Conservation (phyloP, 1,140 invertebrate genomes). For the Bombyx mandarina region DNA sequence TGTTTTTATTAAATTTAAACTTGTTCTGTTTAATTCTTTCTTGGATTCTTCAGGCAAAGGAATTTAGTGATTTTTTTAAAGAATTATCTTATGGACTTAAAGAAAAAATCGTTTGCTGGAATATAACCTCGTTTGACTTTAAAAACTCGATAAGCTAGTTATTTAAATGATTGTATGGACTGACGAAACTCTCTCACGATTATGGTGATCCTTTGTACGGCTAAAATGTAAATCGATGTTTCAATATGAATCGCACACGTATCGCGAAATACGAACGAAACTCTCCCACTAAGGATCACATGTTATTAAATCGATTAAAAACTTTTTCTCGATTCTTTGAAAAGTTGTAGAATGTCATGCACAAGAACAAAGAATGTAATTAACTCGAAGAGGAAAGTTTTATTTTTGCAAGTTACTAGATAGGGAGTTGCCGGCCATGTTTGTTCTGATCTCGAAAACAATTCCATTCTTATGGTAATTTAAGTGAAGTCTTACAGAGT, state of each 20-base stretch:
- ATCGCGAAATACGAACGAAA: conserved; percentile 2
- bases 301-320: conserved; percentile 7
- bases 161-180: conserved; percentile 2
- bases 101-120: no score
- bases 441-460: conserved; percentile 23
- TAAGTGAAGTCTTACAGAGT: conserved; percentile 15
- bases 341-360: conserved; percentile 9
- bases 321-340: conserved; percentile 14
- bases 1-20: no score
- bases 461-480: conserved; percentile 50
- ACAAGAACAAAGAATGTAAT: conserved; percentile 24
- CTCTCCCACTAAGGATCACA: conserved; percentile 9
- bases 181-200: conserved; percentile 24
- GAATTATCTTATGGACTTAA: no score
- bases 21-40: no score
- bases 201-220: conserved; percentile 26
- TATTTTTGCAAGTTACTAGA: conserved; percentile 25
- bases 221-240: conserved; percentile 20
- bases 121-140: no score
- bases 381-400: conserved; percentile 30
- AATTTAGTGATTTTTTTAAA: no score
- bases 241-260: conserved; percentile 7
- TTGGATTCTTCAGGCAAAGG: no score
- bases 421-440: conserved; percentile 11
- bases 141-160: neutral